Percentiles rank a stretch among this genome's conserved stretches.
Conservation (phyloP, 35 echinoderm and acorn worm species). For the Anneissia japonica region DNA sequence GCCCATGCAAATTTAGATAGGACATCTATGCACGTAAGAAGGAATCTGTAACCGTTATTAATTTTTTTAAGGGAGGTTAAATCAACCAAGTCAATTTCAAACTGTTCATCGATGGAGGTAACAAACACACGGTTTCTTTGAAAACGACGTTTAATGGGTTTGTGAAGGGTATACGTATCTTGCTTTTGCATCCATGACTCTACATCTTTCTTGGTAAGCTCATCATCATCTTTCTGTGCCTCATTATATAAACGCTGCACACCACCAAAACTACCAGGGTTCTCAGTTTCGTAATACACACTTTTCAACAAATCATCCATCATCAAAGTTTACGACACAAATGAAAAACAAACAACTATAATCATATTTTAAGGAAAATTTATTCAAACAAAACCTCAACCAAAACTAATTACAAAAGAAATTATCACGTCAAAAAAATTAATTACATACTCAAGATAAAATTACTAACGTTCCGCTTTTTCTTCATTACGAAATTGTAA, state of each 20-base stretch:
- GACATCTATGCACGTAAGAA: slow-evolving; percentile 56
- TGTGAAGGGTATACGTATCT: slow-evolving; percentile 55
- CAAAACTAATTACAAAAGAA: too few species aligned
- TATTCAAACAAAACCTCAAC: too few species aligned
- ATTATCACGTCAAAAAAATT: too few species aligned
- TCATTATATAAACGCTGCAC: not conserved
- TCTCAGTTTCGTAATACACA: not conserved
- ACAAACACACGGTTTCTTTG: slow-evolving; percentile 45
- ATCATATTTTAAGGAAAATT: too few species aligned
- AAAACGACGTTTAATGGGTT: slow-evolving; percentile 21
- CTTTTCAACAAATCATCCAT: too few species aligned
- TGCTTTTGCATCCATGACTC: slow-evolving; percentile 40
- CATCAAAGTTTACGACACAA: too few species aligned
- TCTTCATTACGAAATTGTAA: too few species aligned
- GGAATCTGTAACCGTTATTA: slow-evolving; percentile 42
- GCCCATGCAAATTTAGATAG: slow-evolving; percentile 63
- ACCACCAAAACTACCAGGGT: not conserved
- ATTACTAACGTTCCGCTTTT: too few species aligned
- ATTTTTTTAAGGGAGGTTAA: slow-evolving; percentile 1
- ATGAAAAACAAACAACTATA: too few species aligned
- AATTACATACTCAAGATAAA: too few species aligned
- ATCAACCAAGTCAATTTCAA: slow-evolving; percentile 55
- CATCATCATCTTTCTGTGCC: not conserved
- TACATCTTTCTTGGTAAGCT: not conserved
- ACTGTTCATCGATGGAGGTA: slow-evolving; percentile 51